Evolutionary conservation across 2,888 invertebrate genomes (phyloP).

Genomic region (Endomychus coccineus): DNA sequence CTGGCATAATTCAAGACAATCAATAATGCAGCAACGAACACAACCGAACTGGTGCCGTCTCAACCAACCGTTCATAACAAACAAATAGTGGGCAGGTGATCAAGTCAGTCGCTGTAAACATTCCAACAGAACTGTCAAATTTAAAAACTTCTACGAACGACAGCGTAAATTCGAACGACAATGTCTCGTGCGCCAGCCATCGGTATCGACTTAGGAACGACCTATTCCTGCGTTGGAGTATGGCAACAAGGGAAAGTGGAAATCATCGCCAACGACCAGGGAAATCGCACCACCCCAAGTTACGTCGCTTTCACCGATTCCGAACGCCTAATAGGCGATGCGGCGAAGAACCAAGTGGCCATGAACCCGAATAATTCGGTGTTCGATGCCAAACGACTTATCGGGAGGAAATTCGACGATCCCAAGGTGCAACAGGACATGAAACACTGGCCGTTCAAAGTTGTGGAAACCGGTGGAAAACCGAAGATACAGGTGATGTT

Average conservation of each 20-base stretch:
- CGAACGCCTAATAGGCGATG: conserved; percentile 58
- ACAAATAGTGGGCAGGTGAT: conserved; percentile 4
- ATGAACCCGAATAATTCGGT: conserved; percentile 65
- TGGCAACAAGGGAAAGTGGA: conserved; percentile 73
- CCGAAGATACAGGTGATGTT: conserved; percentile 60
- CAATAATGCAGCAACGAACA: too few relatives aligned
- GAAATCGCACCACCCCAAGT: conserved; percentile 65
- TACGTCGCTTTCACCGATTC: conserved; percentile 64
- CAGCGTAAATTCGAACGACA: conserved; percentile 8
- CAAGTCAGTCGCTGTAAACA: conserved; percentile 3
- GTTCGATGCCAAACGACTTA: conserved; percentile 62
- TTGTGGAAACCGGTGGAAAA: conserved; percentile 44
- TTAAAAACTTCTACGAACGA: background rate
- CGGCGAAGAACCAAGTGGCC: conserved; percentile 60
- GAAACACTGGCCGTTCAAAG: conserved; percentile 73
- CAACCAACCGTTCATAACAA: conserved; percentile 2
- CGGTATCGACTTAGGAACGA: conserved; percentile 80
- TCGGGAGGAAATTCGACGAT: conserved; percentile 67
- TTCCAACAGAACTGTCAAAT: background rate
- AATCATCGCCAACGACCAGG: conserved; percentile 62
- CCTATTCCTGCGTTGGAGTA: conserved; percentile 81
- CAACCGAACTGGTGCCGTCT: background rate
- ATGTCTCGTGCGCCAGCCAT: conserved; percentile 46
- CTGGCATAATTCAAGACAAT: too few relatives aligned
- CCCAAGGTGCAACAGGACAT: conserved; percentile 64